Base-by-base conservation (phyloP, 1,140 invertebrate species). In the Armadillidium nasatum region DNA sequence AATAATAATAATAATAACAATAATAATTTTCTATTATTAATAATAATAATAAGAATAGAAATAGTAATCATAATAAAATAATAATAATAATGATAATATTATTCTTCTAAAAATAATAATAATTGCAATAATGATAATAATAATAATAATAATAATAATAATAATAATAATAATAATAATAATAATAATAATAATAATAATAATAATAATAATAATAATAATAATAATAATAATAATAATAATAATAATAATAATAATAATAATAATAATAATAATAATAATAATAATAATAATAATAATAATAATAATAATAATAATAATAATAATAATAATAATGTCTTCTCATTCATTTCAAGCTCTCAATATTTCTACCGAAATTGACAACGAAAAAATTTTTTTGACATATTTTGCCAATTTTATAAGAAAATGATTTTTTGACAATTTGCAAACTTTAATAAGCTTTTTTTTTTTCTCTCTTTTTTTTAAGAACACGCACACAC, bases 171-270 rank as follows among this genome's bases (percentile, higher is more conserved):
- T 60, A 60, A 21, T 60, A 60, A 60, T 60, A 60, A 60, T 7
- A 60, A 60, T 60, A 60, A 60, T 60, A 60, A 60, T 60, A 60
- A 60, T 60, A 60, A 60, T 60, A 60, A 60, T 60, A 60, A 60
- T 60, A 60, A 60, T 60, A 60, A 60, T 60, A 60, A 60, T 60
- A 60, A 60, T 60, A 60, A 60, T 60, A 60, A 60, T 60, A 60
- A 60, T 60, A 60, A 60, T 60, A 60, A 60, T 60, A 60, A 60
- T 60, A 60, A 60, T 60, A 60, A 60, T 60, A 60, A 60, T 60
- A 60, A 60, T 60, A 60, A 60, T 60, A 60, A 60, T 60, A 60
- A 60, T 60, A 60, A 60, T 60, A 60, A 60, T 60, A 60, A 60
- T 60, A 60, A 60, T 60, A 60, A 60, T 60, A 60, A 60, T 60